Base-by-base conservation (phyloP, 2,113 vertebrate genomes). In the Brienomyrus brachyistius region DNA sequence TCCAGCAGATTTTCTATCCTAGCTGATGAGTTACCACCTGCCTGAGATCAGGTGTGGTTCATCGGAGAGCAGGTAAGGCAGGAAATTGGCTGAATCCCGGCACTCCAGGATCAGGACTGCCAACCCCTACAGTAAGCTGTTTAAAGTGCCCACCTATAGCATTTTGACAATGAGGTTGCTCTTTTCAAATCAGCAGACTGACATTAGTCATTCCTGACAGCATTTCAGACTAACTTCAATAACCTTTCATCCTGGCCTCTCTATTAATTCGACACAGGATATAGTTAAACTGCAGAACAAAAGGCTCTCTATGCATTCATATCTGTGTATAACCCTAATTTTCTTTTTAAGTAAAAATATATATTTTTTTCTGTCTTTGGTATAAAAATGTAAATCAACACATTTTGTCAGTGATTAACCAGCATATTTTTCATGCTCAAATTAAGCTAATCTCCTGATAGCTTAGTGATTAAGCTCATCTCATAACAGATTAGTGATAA, bases 111-210 rank as follows among this genome's bases (percentile, higher is more conserved):
- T 31, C n/a, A 31, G n/a, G 10, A 10, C 10, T 70, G 27, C 62
- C 62, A 3, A 13, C 0, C 2, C 9, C 62, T 88, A 50, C 82
- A 27, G 43, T 48, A 90, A 90, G 54, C 86, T 91, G 77, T 89
- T 83, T 89, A 87, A 31, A 51, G 51, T 51, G 87, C 90, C 70
- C 90, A 91, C 45, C 80, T 70, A 82, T 85, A 62, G 89, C 48
- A 85, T 74, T 82, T 45, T n/a, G 5, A 43, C 19, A 88, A 86
- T 77, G 87, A 70, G 88, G 91, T 89, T 91, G 90, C 40, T 90
- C 86, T 88, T 93, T 90, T 91, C 87, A 92, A 88, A 83, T 27
- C 56, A 40, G 54, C 85, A 91, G 92, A 92, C 91, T 92, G 70
- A 88, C 89, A 77, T 77, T 77, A 77, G 74, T 80, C 74, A 80